Base-by-base conservation (phyloP, 1,140 invertebrate species). In the Drosophila sturtevanti region DNA sequence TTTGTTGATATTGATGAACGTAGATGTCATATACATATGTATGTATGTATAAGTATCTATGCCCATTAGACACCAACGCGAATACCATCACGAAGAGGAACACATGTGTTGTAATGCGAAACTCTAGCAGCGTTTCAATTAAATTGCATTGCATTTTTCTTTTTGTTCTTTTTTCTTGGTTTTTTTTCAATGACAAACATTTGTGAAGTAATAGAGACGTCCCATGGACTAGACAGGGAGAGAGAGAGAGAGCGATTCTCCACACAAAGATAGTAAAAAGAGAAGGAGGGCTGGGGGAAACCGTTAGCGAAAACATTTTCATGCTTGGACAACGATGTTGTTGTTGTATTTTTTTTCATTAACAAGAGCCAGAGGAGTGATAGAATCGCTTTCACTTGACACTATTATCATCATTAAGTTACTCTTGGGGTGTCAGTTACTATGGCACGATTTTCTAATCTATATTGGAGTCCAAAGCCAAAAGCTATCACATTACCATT, bases 61-160 rank as follows among this genome's bases (percentile, higher is more conserved):
- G 5, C 41, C 4, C 12, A 14, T 14, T 1, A 4, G 27, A 31
- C 27, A 31, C 11, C 35, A 37, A 37, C 3, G 35, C 35, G 35
- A 37, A 37, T 11, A 37, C 12, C 37, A 48, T 11, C 9, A 48
- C 10, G 16, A 48, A 48, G 41, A 48, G 18, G 41, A 48, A 10
- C 41, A 18, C 31, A 56, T 55, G 27, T 56, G 54, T 35, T 65
- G 81, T 78, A 86, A 86, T 78, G 65, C 59, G 82, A 86, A 59
- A 79, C 61, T 68, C 24, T 16, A 62, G 68, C 62, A 63, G 52
- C 35, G 60, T 68, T 81, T 86, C 79, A 79, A 86, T 86, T 74
- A 72, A 87, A 84, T 84, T 84, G 80, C 79, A 81, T 75, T 48
- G 41, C 41, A 48, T 48, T 48, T 48, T 48, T 48, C 9, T 48